Base-by-base conservation (phyloP, 2,797 vertebrate genomes). In the Falco concolor region DNA sequence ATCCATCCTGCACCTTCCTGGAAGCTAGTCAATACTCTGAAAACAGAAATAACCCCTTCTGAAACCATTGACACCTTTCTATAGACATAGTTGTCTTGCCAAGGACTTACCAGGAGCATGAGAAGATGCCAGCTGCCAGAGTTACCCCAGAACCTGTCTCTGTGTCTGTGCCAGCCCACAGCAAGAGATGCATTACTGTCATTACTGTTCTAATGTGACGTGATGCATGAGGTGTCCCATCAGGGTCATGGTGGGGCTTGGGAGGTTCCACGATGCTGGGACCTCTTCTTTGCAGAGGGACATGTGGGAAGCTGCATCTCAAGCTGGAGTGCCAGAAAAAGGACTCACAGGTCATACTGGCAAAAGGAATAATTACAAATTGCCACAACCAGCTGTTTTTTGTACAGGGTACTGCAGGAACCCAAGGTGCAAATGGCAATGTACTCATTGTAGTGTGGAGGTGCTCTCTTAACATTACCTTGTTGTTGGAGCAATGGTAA, bases 401-500 rank as follows among this genome's bases (percentile, higher is more conserved):
- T 63, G n/a, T 44, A 60, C 19, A 20, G 32, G 18, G 10, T 40
- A 19, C 22, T 42, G 32, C 24, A 76, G 50, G 45, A n/a, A 34
- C 22, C n/a, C 30, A 22, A 47, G 17, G 8, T 64, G 38, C 27
- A 57, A 36, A 61, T 45, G 21, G 14, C 17, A 49, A 28, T 0
- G 0, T 64, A 23, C 38, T 68, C 44, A 20, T 32, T 1, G 1
- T n/a, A 56, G 69, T 1, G 9, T 61, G 60, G 16, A 10, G 20
- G 30, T 20, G n/a, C 25, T 77, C 44, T 67, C 60, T 45, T 54
- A 56, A 45, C 1, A 0, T 60, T 52, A 56, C 38, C 52, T 42
- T 42, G 68, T 11, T 72, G 38, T 53, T 86, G 50, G 65, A 75
- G 30, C 32, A 93, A 60, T 2, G 19, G 40, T 44, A 87, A 11